Evolutionary conservation across 2,888 invertebrate genomes (phyloP).

Genomic region (Melinaea marsaeus): DNA sequence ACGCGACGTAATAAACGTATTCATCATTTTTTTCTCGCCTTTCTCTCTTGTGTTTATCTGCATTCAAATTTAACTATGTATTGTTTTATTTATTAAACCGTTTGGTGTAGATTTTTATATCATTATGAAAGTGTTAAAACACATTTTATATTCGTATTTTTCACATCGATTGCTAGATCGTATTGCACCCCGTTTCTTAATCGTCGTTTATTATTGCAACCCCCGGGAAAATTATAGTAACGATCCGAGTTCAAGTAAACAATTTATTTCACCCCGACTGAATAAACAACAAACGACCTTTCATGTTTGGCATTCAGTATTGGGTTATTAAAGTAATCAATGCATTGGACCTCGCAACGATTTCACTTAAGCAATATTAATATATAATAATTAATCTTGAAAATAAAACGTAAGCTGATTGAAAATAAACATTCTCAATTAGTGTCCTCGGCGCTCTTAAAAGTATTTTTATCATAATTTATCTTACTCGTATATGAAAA

Average conservation of each 20-base stretch:
- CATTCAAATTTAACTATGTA: no score
- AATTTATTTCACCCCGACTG: slow-evolving; percentile 37
- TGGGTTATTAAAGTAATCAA: slow-evolving; percentile 2
- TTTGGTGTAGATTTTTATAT: background rate
- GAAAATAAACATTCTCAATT: no score
- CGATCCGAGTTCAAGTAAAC: slow-evolving; percentile 48
- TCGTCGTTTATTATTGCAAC: slow-evolving; percentile 64
- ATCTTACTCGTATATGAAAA: no score
- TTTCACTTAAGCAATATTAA: background rate
- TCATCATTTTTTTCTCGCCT: no score
- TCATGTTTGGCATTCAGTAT: slow-evolving; percentile 1
- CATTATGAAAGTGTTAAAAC: background rate
- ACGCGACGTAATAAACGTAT: slow-evolving; percentile 5
- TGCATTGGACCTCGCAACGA: background rate
- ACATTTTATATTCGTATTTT: slow-evolving; percentile 36
- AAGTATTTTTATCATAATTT: no score
- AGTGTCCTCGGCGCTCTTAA: no score
- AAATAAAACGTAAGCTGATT: background rate
- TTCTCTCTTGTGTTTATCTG: no score
- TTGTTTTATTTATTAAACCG: background rate
- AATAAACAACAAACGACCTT: slow-evolving; percentile 1
- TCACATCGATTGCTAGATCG: slow-evolving; percentile 32
- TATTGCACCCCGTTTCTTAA: slow-evolving; percentile 53
- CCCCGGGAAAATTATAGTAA: slow-evolving; percentile 37
- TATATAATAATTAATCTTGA: background rate